Percentiles rank a stretch among this genome's conserved stretches.
Conservation (phyloP, 2,888 invertebrate species). For the Unio pictorum region DNA sequence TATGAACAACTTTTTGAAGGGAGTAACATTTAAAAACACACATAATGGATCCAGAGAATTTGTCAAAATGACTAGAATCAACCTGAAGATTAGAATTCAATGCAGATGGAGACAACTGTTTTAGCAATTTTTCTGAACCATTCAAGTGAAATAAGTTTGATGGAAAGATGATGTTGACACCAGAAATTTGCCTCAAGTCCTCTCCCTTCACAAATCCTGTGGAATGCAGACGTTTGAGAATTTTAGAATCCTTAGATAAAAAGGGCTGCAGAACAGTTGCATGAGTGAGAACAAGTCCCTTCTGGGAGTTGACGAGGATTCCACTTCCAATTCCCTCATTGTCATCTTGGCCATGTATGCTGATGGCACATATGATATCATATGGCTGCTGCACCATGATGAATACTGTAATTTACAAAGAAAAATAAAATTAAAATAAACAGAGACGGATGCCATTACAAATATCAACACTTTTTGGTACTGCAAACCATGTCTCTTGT, state of each 20-base stretch:
- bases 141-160: too few species aligned
- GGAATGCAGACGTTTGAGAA: conserved; percentile 9
- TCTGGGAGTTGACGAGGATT: conserved; percentile 41
- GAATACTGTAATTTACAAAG: too few species aligned
- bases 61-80: too few species aligned
- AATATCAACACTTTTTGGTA: too few species aligned
- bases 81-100: conserved; percentile 18
- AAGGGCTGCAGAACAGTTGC: conserved; percentile 49
- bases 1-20: conserved; percentile 30
- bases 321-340: conserved; percentile 47
- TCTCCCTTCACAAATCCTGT: conserved; percentile 11
- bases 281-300: conserved; percentile 51
- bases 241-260: conserved; percentile 14
- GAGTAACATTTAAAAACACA: conserved; percentile 31
- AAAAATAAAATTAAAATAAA: too few species aligned
- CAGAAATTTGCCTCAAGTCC: too few species aligned
- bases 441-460: too few species aligned
- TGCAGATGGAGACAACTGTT: conserved; percentile 1
- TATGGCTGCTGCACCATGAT: conserved; percentile 3
- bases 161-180: too few species aligned
- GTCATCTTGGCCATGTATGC: conserved; percentile 7
- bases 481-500: too few species aligned
- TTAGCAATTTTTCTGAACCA: too few species aligned
- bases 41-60: conserved; percentile 10
- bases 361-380: conserved; percentile 19